Evolutionary conservation across 2,888 invertebrate genomes (phyloP), one percentile per base, ranked within the genome.

Genomic region (Drosophila gaucha): DNA sequence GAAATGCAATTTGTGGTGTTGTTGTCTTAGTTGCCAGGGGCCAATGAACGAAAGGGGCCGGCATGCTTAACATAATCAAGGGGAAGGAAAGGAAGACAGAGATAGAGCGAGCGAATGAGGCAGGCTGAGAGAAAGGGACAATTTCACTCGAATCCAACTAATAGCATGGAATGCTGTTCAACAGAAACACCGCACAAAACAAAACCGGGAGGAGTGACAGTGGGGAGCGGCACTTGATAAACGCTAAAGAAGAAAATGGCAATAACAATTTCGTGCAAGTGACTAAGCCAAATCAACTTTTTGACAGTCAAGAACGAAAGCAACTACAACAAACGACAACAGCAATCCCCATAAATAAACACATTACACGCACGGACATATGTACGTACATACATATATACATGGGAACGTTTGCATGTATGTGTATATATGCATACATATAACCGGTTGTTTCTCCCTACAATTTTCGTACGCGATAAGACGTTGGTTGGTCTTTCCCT

Each of bases 1-100:
- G 44, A 72, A 77, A 59, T 77, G 73, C 73, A 72, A 58, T 76
- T 71, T 41, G 38, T 47, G 20, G 14, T 31, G 16, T 39, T 39
- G 22, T 55, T 54, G 38, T 44, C 16, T 51, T 24, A 36, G 72
- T 59, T 65, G 66, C 55, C 52, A 65, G 66, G 49, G 47, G 73
- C 55, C 58, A 46, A 64, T 71, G 39, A 52, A 59, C 72, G 43
- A 49, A 26, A 8, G 14, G 35, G 39, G n/a, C n/a, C n/a, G n/a
- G n/a, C n/a, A n/a, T n/a, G n/a, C n/a, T n/a, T n/a, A n/a, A n/a
- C n/a, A n/a, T n/a, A n/a, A n/a, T n/a, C n/a, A n/a, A n/a, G n/a
- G n/a, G n/a, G n/a, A n/a, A n/a, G 3, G 35, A 16, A n/a, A n/a
- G 36, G 2, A n/a, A 31, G 30, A 8, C 1, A 26, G 9, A 22